Percentiles rank a stretch among this genome's conserved stretches.
Conservation (phyloP, 2,888 invertebrate genomes). For the Andrena flavipes region DNA sequence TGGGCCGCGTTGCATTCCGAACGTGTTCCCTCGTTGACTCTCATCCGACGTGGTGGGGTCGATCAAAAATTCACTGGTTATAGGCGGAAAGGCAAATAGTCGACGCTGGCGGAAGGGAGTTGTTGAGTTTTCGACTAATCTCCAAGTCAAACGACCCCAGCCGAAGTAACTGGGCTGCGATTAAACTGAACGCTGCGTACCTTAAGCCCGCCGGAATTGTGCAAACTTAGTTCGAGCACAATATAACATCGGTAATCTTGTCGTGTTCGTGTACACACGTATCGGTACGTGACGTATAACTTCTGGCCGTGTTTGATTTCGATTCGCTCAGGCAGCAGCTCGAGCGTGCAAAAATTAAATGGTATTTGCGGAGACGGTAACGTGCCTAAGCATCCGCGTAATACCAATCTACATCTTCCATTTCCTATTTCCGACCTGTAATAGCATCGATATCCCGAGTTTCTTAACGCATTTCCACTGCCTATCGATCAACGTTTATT, state of each 20-base stretch:
- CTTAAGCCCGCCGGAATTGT: slow-evolving; percentile 44
- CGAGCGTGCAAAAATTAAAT: slow-evolving; percentile 13
- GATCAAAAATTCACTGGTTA: slow-evolving; percentile 36
- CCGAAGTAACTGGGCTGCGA: slow-evolving; percentile 44
- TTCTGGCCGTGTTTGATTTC: slow-evolving; percentile 17
- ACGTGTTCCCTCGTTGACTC: neutral
- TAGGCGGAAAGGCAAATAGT: slow-evolving; percentile 31
- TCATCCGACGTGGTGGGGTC: neutral
- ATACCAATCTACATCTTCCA: neutral
- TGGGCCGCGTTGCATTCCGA: no score
- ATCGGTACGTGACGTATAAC: slow-evolving; percentile 21
- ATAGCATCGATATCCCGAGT: neutral
- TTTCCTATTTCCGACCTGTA: neutral
- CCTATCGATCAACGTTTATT: no score
- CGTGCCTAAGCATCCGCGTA: neutral
- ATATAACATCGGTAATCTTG: slow-evolving; percentile 49
- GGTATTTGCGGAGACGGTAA: neutral
- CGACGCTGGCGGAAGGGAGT: neutral
- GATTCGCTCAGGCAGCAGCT: slow-evolving; percentile 13
- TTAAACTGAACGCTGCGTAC: slow-evolving; percentile 36
- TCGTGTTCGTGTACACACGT: slow-evolving; percentile 5
- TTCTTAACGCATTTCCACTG: no score
- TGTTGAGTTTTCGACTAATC: slow-evolving; percentile 56
- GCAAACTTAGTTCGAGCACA: slow-evolving; percentile 56
- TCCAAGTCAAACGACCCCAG: slow-evolving; percentile 55